A percentile compares a stretch with the other conserved stretches of the same genome.
Evolutionary conservation across 2,797 vertebrate species (phyloP).

Genomic region (Poecilia wingei): DNA sequence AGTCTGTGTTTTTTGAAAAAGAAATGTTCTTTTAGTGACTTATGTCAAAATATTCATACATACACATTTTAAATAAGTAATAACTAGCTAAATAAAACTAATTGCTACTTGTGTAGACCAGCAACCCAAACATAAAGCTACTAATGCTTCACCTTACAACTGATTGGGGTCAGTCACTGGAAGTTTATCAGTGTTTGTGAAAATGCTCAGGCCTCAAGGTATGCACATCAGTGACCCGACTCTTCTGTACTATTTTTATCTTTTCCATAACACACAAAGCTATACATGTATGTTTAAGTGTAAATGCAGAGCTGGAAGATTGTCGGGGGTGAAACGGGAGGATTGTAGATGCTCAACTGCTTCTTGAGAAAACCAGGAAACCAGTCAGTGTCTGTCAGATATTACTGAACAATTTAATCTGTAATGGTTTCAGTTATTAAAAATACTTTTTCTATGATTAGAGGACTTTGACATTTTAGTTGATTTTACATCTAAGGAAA

Average conservation of each 20-base stretch:
- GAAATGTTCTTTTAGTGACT: background rate
- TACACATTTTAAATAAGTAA: background rate
- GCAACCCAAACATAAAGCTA: background rate
- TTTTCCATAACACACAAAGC: background rate
- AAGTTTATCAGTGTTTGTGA: background rate
- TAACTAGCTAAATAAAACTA: background rate
- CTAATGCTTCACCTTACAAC: background rate
- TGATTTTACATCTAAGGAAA: background rate
- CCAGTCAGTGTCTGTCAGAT: background rate
- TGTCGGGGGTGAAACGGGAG: background rate
- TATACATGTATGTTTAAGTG: background rate
- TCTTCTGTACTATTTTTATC: background rate
- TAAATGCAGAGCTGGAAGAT: background rate
- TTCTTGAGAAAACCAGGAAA: background rate
- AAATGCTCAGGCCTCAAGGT: background rate
- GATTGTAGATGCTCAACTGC: background rate
- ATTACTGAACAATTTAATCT: background rate
- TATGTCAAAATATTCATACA: background rate
- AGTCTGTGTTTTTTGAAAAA: background rate
- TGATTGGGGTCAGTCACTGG: background rate
- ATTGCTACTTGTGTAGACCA: background rate
- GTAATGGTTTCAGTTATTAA: background rate
- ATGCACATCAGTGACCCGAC: background rate
- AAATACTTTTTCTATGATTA: background rate
- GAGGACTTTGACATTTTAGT: background rate